These are phyloP conservation scores for Trimorus sp. DNA, from an alignment of 2,888 invertebrate genomes.

Conservation along the genomic window DNA sequence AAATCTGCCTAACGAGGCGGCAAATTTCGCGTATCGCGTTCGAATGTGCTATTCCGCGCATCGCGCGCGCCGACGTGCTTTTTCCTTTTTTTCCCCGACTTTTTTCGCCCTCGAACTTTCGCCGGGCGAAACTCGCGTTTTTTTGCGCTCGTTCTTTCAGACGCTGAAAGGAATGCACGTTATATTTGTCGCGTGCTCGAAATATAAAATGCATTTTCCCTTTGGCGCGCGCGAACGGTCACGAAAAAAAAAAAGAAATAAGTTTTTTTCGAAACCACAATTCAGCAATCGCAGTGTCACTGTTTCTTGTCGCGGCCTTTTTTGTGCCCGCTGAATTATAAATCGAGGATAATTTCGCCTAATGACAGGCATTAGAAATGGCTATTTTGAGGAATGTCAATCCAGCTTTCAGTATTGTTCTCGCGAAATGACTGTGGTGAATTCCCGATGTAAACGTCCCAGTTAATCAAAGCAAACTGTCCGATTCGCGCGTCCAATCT, in stretches of 20 bases:
- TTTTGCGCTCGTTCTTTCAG: conserved; percentile 29
- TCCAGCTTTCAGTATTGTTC: too few species aligned
- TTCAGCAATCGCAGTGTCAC: background rate
- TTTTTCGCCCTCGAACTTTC: conserved; percentile 19
- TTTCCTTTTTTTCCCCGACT: background rate
- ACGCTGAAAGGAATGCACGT: conserved; percentile 44
- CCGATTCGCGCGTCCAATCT: too few species aligned
- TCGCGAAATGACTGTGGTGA: too few species aligned
- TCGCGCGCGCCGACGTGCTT: background rate
- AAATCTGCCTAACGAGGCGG: too few species aligned
- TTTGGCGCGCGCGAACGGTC: conserved; percentile 4
- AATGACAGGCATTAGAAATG: too few species aligned
- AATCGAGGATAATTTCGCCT: background rate
- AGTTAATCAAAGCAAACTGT: too few species aligned
- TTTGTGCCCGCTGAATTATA: too few species aligned
- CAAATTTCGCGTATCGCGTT: too few species aligned
- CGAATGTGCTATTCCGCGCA: background rate
- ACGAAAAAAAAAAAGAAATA: too few species aligned
- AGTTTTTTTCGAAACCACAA: too few species aligned
- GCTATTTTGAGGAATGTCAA: too few species aligned
- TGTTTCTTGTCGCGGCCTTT: background rate
- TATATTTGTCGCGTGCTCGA: conserved; percentile 44
- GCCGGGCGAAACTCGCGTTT: background rate
- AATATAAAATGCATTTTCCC: conserved; percentile 40
- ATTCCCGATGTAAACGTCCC: too few species aligned